phyloP scores from a whole-genome alignment of 2,888 invertebrate genomes.

The Myopa testacea region DNA sequence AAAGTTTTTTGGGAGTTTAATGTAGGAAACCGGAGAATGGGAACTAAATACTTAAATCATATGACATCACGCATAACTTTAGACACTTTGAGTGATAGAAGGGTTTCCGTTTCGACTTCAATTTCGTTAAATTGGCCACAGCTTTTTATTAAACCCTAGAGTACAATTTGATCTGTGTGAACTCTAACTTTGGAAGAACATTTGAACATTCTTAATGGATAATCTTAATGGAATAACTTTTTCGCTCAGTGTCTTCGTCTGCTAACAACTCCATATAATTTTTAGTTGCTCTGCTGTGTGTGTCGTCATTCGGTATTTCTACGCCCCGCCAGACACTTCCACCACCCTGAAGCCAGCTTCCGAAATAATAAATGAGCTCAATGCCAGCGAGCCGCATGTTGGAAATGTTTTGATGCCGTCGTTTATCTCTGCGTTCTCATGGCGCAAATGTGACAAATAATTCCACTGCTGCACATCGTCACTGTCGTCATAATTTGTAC shows the following conservation, averaged over 20 bases:
- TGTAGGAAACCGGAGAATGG: too few relatives aligned
- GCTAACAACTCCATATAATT: not conserved
- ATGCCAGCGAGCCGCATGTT: not conserved
- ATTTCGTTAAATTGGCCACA: not conserved
- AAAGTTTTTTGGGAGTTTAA: too few relatives aligned
- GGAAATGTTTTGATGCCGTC: not conserved
- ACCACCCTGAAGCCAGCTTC: not conserved
- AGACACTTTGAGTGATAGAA: not conserved
- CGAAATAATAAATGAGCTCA: conserved; percentile 23
- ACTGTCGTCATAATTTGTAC: conserved; percentile 24
- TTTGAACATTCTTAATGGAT: too few relatives aligned
- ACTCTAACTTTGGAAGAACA: too few relatives aligned
- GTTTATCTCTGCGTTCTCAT: not conserved
- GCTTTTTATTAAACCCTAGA: not conserved
- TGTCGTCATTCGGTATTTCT: not conserved
- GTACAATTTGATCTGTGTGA: too few relatives aligned
- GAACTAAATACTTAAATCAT: too few relatives aligned
- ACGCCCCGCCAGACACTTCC: not conserved
- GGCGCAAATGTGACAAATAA: conserved; percentile 32
- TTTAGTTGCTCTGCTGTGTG: conserved; percentile 15
- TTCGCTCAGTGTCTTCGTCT: not conserved
- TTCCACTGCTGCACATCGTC: conserved; percentile 13
- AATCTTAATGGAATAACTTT: not conserved
- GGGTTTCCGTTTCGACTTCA: not conserved
- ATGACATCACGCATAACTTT: too few relatives aligned